Evolutionary conservation across 2,113 vertebrate genomes (phyloP).

Genomic region (Crotalus helleri): DNA sequence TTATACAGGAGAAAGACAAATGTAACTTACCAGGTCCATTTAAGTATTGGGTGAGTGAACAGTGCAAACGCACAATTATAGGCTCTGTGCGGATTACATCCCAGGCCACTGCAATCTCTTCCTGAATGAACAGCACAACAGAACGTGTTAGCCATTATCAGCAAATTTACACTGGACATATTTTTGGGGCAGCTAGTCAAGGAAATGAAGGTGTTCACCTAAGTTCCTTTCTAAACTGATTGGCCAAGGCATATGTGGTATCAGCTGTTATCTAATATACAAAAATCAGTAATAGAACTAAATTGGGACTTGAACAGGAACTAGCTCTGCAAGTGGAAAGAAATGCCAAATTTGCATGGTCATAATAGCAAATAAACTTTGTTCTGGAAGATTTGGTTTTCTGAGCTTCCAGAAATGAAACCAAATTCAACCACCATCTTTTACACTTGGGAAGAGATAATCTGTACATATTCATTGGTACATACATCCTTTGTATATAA

Average conservation of each 20-base stretch:
- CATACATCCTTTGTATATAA: background rate
- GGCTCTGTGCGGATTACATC: conserved; percentile 87
- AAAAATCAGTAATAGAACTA: conserved; percentile 23
- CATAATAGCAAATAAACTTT: background rate
- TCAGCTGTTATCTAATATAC: background rate
- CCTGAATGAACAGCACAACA: conserved; percentile 67
- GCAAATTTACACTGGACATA: background rate
- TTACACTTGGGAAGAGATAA: background rate
- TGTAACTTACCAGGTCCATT: conserved; percentile 81
- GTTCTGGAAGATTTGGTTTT: background rate
- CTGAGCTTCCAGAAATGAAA: background rate
- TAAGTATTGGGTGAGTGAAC: conserved; percentile 88
- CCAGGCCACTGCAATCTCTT: conserved; percentile 91
- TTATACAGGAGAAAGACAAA: background rate
- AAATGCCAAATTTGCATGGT: background rate
- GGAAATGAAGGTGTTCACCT: background rate
- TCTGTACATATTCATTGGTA: background rate
- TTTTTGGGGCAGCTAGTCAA: background rate
- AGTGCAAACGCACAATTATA: conserved; percentile 86
- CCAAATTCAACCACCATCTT: background rate
- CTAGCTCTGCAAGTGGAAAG: background rate
- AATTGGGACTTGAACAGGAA: conserved; percentile 12
- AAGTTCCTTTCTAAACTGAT: background rate
- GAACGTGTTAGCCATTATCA: conserved; percentile 20
- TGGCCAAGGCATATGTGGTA: background rate